Evolutionary conservation across 1,140 invertebrate species (phyloP).

Genomic region (Phenacoccus solenopsis): DNA sequence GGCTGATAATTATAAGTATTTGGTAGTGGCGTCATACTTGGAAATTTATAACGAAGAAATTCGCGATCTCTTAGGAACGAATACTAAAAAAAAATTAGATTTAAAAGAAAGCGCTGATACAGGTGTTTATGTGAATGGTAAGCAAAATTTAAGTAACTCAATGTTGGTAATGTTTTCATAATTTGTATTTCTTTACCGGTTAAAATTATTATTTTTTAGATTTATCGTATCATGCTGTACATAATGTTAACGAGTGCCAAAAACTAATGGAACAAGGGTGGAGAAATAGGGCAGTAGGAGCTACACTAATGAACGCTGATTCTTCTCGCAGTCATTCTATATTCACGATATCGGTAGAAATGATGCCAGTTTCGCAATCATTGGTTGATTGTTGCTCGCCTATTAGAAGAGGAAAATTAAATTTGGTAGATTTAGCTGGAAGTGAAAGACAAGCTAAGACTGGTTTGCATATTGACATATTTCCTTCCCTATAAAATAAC

Average conservation of each 20-base stretch:
- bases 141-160: conserved; percentile 9
- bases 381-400: conserved; percentile 40
- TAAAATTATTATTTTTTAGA: conserved; percentile 39
- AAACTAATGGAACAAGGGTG: conserved; percentile 60
- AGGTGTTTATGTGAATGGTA: conserved; percentile 67
- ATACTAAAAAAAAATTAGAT: conserved; percentile 51
- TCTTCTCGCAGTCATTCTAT: conserved; percentile 84
- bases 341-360: conserved; percentile 76
- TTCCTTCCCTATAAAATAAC: neutral
- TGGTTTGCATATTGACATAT: conserved; percentile 31
- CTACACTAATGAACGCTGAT: conserved; percentile 75
- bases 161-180: too few species aligned
- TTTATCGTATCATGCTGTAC: conserved; percentile 59
- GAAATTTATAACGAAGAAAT: conserved; percentile 91
- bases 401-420: conserved; percentile 66
- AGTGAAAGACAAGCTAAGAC: conserved; percentile 78
- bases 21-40: conserved; percentile 81
- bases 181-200: too few species aligned
- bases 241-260: conserved; percentile 59
- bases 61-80: conserved; percentile 57
- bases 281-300: conserved; percentile 57
- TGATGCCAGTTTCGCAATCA: conserved; percentile 40
- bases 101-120: conserved; percentile 67
- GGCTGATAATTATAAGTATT: conserved; percentile 63
- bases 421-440: conserved; percentile 81